Conservation (phyloP, 2,797 vertebrate species). For the Sylvia borin region DNA sequence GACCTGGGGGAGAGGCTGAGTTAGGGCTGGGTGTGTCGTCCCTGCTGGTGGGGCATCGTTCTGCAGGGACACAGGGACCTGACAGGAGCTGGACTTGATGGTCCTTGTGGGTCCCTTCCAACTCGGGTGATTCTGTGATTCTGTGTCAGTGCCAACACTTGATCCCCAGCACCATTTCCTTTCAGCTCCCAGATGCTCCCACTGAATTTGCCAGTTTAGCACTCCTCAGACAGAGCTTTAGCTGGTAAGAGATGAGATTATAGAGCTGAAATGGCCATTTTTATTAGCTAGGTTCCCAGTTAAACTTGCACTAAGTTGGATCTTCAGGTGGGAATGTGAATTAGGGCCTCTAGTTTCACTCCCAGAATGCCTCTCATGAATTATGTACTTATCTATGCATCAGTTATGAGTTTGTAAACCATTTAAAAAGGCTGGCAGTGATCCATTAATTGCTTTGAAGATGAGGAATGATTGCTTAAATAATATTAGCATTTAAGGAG, state of each 20-base stretch:
- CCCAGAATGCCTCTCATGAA: background rate
- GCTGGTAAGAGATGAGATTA: background rate
- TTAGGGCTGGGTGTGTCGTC: background rate
- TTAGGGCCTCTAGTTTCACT: background rate
- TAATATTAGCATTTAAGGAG: constrained; percentile 31
- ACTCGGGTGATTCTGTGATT: background rate
- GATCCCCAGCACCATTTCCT: background rate
- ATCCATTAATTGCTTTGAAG: background rate
- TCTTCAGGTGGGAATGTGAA: background rate
- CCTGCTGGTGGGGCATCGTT: background rate
- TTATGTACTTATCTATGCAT: background rate
- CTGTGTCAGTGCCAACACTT: background rate
- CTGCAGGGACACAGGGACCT: background rate
- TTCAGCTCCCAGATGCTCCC: background rate
- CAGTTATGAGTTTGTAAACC: background rate
- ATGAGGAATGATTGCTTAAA: constrained; percentile 24
- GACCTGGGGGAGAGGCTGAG: background rate
- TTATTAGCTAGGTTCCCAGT: background rate
- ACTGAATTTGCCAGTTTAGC: background rate
- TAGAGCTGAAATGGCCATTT: background rate
- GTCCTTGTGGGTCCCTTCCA: background rate
- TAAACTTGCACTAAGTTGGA: background rate
- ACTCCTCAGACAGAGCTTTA: background rate
- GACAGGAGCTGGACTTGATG: background rate
- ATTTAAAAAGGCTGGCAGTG: background rate